A percentile compares a stretch with the other conserved stretches of the same genome.
phyloP scores from a whole-genome alignment of 2,113 vertebrate genomes.

The Cebidichthys violaceus region DNA sequence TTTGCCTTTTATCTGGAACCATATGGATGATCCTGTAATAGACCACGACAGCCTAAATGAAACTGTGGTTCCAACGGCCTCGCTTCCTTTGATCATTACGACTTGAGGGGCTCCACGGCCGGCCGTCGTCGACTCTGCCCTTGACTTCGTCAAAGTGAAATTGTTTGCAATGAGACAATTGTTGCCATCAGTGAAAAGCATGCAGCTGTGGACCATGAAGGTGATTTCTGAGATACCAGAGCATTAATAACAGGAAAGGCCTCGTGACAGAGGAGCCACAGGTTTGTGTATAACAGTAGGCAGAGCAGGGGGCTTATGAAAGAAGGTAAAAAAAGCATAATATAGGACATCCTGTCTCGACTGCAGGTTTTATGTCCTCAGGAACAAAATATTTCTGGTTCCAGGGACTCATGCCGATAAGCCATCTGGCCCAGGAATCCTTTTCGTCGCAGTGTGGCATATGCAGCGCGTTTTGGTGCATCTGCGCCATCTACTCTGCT shows the following conservation, averaged over 20 bases:
- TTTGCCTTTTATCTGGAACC: conserved; percentile 53
- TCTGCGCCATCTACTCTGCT: conserved; percentile 9
- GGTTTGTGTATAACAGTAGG: conserved; percentile 33
- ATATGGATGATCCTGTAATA: conserved; percentile 60
- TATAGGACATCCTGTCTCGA: conserved; percentile 40
- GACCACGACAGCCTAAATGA: conserved; percentile 66
- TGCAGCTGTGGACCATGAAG: conserved; percentile 58
- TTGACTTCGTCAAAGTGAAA: conserved; percentile 75
- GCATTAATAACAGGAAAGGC: conserved; percentile 49
- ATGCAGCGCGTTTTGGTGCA: conserved; percentile 20
- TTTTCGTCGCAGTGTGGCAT: conserved; percentile 35
- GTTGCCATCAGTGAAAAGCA: conserved; percentile 60
- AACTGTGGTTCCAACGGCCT: conserved; percentile 47
- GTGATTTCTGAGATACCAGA: conserved; percentile 50
- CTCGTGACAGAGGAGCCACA: conserved; percentile 19
- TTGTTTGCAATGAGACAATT: conserved; percentile 65
- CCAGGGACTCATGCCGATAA: conserved; percentile 51
- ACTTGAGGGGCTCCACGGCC: conserved; percentile 53
- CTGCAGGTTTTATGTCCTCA: conserved; percentile 52
- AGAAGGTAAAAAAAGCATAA: conserved; percentile 39
- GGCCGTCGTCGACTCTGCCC: conserved; percentile 52
- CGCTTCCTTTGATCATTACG: conserved; percentile 70
- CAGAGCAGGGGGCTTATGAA: conserved; percentile 12
- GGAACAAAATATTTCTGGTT: conserved; percentile 36
- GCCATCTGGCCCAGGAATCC: conserved; percentile 59